Evolutionary conservation across 2,797 vertebrate genomes (phyloP), one percentile per base, ranked within the genome.

Genomic region (Numenius phaeopus): DNA sequence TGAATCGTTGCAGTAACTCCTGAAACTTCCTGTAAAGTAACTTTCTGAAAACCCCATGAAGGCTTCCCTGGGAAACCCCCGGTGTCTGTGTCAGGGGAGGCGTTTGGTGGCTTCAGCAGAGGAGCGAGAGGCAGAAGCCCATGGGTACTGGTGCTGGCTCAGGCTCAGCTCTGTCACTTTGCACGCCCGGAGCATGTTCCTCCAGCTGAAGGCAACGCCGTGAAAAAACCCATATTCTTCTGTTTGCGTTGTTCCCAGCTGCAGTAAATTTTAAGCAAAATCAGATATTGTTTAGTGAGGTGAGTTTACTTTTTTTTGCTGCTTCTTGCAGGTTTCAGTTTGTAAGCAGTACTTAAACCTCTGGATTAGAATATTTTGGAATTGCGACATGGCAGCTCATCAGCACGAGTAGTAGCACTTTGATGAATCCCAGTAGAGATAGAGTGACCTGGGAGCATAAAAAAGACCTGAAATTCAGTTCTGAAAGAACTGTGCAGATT

Each of bases 211-310:
- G 54, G 73, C 88, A 96, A 52, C n/a, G 9, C 46, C 40, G 61
- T 17, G 37, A 88, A 83, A 76, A 90, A 89, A 75, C 27, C 15
- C 46, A 44, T 55, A n/a, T 75, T 81, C 42, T 96, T 88, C 72
- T 93, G 66, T 58, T 10, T 50, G 50, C 46, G 27, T 76, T 89
- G 76, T 84, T 95, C 95, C 73, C 77, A 81, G 69, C 30, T 61
- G 85, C 37, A 69, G 77, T 76, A 73, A 92, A 72, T 87, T 91
- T 91, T 81, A 92, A 94, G 34, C 34, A 76, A 91, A 83, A 75
- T 58, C 66, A 64, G 88, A 30, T 22, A 39, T 22, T 20, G 24
- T 80, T 90, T 83, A 81, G 67, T 5, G 7, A 61, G 29, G 13
- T 14, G 82, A 67, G 32, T 78, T 92, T 37, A 42, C 9, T 50